A percentile compares a stretch with the other conserved stretches of the same genome.
Evolutionary conservation across 2,888 invertebrate genomes (phyloP).

Genomic region (Teleogryllus oceanicus): DNA sequence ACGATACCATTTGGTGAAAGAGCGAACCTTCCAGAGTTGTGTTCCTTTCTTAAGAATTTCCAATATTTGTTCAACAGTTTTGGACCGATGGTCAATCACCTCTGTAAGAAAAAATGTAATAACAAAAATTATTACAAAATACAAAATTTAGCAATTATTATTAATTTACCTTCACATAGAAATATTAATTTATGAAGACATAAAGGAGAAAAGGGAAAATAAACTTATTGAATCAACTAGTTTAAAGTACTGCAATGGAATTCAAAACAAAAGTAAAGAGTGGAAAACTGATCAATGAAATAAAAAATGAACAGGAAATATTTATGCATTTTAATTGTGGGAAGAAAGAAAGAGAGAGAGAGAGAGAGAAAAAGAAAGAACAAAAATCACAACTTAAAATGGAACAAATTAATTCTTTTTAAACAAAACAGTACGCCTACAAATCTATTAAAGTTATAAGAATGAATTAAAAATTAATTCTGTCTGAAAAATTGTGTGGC

Average conservation of each 20-base stretch:
- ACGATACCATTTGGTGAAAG: conserved; percentile 43
- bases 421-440: no score
- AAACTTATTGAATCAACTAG: not conserved
- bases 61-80: conserved; percentile 42
- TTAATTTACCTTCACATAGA: not conserved
- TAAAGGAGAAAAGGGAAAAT: not conserved
- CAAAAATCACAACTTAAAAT: no score
- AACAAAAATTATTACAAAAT: not conserved
- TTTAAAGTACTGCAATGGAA: not conserved
- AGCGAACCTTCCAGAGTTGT: conserved; percentile 45
- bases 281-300: no score
- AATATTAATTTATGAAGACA: not conserved
- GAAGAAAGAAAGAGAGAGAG: no score
- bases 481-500: no score
- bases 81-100: conserved; percentile 30
- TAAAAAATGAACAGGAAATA: no score
- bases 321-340: no score
- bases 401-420: no score
- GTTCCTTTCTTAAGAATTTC: conserved; percentile 43
- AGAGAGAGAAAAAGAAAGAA: no score
- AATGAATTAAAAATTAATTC: no score
- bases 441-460: no score
- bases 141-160: not conserved
- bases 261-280: not conserved
- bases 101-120: conserved; percentile 27